Evolutionary conservation across 2,888 invertebrate genomes (phyloP).

Genomic region (Cheilosia urbana): DNA sequence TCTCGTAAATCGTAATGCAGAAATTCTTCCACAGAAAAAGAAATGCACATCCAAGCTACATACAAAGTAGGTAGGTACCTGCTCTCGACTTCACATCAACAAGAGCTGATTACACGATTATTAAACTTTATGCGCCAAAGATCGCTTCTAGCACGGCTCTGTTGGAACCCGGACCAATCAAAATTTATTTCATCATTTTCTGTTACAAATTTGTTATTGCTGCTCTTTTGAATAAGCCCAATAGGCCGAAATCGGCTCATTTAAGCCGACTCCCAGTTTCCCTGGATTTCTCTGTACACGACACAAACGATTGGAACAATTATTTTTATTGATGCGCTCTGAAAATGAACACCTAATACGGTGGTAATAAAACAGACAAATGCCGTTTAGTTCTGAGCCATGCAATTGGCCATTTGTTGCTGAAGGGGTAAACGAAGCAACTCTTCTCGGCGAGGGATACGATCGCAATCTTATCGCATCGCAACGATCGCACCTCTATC

Average conservation of each 20-base stretch:
- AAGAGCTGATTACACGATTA: no score
- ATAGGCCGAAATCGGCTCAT: not conserved
- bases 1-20: no score
- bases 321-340: slow-evolving; percentile 13
- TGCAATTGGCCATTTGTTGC: slow-evolving; percentile 28
- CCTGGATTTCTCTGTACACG: not conserved
- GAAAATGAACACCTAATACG: not conserved
- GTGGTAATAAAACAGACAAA: slow-evolving; percentile 32
- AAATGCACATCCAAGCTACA: no score
- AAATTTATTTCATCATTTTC: no score
- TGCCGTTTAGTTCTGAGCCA: slow-evolving; percentile 20
- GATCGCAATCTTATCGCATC: slow-evolving; percentile 56
- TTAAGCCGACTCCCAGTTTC: not conserved
- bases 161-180: no score
- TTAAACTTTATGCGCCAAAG: no score
- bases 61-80: no score
- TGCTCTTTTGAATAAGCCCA: no score
- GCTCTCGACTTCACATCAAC: no score
- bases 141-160: no score
- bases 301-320: slow-evolving; percentile 12
- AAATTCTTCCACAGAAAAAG: no score
- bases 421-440: slow-evolving; percentile 16
- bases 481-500: slow-evolving; percentile 63
- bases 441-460: slow-evolving; percentile 31
- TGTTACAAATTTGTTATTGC: no score